phyloP scores from a whole-genome alignment of 2,797 vertebrate species.

The Pyrocephalus nanus region DNA sequence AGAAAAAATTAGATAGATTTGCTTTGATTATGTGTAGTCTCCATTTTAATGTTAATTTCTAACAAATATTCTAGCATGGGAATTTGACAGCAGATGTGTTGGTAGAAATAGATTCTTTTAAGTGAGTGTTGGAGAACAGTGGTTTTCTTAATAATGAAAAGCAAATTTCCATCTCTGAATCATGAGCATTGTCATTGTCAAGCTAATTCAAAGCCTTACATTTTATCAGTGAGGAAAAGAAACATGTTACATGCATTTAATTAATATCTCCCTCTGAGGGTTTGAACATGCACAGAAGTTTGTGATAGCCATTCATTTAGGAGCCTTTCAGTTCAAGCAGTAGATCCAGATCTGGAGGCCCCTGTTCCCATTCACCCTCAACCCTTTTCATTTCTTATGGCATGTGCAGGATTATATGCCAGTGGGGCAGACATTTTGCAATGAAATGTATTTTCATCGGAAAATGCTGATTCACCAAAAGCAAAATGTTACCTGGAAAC shows the following conservation, averaged over 20 bases:
- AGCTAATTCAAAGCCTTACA: slow-evolving; percentile 46
- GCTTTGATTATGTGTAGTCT: slow-evolving; percentile 36
- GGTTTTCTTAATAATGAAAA: slow-evolving; percentile 55
- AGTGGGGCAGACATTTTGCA: background rate
- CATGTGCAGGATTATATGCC: background rate
- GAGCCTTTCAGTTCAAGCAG: background rate
- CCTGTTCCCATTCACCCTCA: background rate
- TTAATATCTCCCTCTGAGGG: slow-evolving; percentile 43
- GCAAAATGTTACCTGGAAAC: background rate
- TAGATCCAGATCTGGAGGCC: slow-evolving; percentile 4
- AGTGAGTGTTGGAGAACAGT: slow-evolving; percentile 21
- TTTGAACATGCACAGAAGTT: background rate
- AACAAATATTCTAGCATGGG: slow-evolving; percentile 36
- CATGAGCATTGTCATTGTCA: slow-evolving; percentile 5
- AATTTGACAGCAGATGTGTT: background rate
- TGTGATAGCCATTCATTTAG: background rate
- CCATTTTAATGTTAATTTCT: slow-evolving; percentile 55
- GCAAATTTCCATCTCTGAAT: slow-evolving; percentile 53
- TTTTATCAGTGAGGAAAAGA: slow-evolving; percentile 46
- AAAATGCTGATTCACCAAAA: slow-evolving; percentile 38
- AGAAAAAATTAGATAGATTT: slow-evolving; percentile 39
- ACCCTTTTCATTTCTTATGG: background rate
- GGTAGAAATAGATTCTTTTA: slow-evolving; percentile 36
- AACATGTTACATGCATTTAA: slow-evolving; percentile 47
- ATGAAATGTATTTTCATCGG: background rate